Conservation (phyloP, 2,113 vertebrate genomes). For the Tapirus terrestris region DNA sequence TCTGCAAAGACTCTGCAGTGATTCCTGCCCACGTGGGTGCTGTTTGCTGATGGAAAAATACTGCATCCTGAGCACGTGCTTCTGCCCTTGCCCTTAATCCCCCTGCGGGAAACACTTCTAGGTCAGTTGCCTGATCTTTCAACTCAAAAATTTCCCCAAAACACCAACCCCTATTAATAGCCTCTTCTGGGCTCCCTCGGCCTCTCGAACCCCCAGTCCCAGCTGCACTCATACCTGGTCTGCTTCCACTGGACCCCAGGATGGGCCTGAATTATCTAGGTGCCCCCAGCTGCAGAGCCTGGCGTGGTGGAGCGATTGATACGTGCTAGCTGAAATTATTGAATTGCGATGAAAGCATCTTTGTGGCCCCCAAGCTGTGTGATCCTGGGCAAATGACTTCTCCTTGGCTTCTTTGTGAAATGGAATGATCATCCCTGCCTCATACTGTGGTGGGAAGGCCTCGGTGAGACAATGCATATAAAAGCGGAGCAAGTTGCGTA, state of each 20-base stretch:
- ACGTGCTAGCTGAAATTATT: background rate
- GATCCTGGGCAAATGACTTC: background rate
- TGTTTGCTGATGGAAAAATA: background rate
- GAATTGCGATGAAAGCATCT: background rate
- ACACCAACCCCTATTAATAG: too few relatives aligned
- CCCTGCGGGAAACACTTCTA: background rate
- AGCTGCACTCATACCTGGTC: background rate
- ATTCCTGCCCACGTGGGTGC: background rate
- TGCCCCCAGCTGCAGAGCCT: background rate
- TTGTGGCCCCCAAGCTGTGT: background rate
- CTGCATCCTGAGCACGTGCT: background rate
- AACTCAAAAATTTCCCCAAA: background rate
- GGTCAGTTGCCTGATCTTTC: background rate
- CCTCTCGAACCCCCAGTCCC: background rate
- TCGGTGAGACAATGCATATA: background rate
- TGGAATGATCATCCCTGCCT: background rate
- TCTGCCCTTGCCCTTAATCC: background rate
- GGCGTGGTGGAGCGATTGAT: background rate
- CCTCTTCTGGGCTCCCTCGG: background rate
- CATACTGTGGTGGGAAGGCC: background rate
- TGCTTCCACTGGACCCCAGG: background rate
- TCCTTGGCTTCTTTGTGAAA: background rate
- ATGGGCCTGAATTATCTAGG: background rate
- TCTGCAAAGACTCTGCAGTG: background rate
- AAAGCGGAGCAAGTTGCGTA: background rate